Percentiles rank a stretch among this genome's conserved stretches.
These are phyloP conservation scores for Microcebus ravelobensis DNA, from an alignment of 2,113 vertebrate species.

Conservation along the genomic window DNA sequence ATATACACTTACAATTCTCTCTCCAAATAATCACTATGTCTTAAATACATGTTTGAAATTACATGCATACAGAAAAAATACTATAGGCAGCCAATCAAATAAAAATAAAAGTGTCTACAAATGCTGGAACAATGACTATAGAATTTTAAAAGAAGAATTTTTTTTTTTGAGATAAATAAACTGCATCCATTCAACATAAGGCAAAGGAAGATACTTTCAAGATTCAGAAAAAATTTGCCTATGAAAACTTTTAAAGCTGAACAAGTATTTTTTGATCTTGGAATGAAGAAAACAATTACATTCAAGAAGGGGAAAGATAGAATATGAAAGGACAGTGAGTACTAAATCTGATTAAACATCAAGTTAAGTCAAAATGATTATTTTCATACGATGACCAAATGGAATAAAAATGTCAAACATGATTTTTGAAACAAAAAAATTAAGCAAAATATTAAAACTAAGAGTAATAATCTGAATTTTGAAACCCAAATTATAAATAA, in stretches of 20 bases:
- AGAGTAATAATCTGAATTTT: background rate
- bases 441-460: slow-evolving; percentile 10
- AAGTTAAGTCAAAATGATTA: background rate
- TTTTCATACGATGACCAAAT: background rate
- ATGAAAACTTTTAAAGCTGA: background rate
- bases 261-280: background rate
- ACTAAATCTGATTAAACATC: background rate
- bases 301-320: background rate
- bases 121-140: background rate
- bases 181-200: background rate
- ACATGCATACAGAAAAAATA: background rate
- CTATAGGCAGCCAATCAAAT: background rate
- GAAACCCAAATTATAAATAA: background rate
- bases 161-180: background rate
- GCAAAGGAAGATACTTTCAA: background rate
- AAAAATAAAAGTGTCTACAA: background rate
- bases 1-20: background rate
- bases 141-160: background rate
- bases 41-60: background rate
- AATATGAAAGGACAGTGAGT: background rate
- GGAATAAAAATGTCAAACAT: background rate
- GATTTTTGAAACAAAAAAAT: background rate
- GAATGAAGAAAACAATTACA: background rate
- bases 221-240: background rate
- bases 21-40: background rate